Conservation (phyloP, 2,888 invertebrate species). For the Sympetrum striolatum region DNA sequence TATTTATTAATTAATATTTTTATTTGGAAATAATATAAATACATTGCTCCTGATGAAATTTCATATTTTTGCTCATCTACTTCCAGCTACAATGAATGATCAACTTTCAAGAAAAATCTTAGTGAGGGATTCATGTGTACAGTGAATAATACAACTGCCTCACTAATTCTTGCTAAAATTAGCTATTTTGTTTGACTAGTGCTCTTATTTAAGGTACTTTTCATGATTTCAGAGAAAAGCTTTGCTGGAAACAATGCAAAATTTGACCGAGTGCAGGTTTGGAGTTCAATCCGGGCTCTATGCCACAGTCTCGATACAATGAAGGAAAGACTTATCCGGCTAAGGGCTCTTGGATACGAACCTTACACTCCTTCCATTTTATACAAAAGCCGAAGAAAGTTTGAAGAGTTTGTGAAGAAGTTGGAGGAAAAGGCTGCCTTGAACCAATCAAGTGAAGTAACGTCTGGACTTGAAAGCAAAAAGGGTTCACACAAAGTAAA, state of each 20-base stretch:
- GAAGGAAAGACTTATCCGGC: not conserved
- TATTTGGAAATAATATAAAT: no score
- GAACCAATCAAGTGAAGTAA: not conserved
- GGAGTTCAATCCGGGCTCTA: not conserved
- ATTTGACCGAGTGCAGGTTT: not conserved
- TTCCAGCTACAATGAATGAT: no score
- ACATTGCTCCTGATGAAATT: no score
- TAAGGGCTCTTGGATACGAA: not conserved
- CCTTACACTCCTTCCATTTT: not conserved
- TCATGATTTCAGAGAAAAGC: not conserved
- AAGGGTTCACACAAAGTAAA: slow-evolving; percentile 76
- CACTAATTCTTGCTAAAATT: not conserved
- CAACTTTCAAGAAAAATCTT: no score
- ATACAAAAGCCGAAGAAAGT: slow-evolving; percentile 3
- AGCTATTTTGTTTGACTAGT: not conserved
- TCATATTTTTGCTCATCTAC: no score
- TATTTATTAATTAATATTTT: no score
- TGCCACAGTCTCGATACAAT: slow-evolving; percentile 15
- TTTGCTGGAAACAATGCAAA: not conserved
- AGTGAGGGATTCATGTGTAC: no score
- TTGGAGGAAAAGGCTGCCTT: not conserved
- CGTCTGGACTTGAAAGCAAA: slow-evolving; percentile 56
- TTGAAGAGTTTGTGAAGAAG: slow-evolving; percentile 13
- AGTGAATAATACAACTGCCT: not conserved
- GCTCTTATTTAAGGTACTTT: no score